phyloP scores from a whole-genome alignment of 2,113 vertebrate species.

The Halichoerus grypus region DNA sequence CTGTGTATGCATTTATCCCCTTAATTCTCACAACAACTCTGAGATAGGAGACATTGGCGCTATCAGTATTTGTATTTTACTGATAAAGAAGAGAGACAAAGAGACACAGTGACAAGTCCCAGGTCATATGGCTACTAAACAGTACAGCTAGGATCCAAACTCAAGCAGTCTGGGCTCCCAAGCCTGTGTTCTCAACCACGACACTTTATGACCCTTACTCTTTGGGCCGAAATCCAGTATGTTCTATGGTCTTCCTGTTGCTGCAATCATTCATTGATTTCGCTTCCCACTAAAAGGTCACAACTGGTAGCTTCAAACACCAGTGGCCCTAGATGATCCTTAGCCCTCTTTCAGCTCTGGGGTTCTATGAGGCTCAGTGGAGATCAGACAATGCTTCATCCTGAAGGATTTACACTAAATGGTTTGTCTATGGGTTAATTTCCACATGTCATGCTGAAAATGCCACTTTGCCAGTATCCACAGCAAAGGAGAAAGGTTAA shows the following conservation, averaged over 20 bases:
- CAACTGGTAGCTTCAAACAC: not conserved
- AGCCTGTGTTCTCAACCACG: not conserved
- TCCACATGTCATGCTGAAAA: constrained; percentile 36
- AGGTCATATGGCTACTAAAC: not conserved
- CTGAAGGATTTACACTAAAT: not conserved
- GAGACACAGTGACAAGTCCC: not conserved
- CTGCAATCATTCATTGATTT: not conserved
- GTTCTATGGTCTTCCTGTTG: not conserved
- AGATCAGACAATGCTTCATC: not conserved
- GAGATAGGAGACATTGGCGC: not conserved
- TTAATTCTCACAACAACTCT: not conserved
- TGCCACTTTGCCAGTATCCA: not conserved
- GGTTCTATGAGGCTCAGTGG: not conserved
- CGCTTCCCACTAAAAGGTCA: not conserved
- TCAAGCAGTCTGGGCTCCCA: not conserved
- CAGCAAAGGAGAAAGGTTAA: not conserved
- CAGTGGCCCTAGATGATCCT: not conserved
- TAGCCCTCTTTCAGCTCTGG: not conserved
- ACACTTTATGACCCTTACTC: not conserved
- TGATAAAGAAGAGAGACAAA: not conserved
- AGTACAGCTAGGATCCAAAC: not conserved
- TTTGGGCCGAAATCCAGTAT: not conserved
- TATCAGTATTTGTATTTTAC: not conserved
- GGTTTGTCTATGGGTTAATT: not conserved
- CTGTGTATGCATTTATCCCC: not conserved